A percentile compares a stretch with the other conserved stretches of the same genome.
Conservation (phyloP, 2,888 invertebrate genomes). For the Lathronympha strigana region DNA sequence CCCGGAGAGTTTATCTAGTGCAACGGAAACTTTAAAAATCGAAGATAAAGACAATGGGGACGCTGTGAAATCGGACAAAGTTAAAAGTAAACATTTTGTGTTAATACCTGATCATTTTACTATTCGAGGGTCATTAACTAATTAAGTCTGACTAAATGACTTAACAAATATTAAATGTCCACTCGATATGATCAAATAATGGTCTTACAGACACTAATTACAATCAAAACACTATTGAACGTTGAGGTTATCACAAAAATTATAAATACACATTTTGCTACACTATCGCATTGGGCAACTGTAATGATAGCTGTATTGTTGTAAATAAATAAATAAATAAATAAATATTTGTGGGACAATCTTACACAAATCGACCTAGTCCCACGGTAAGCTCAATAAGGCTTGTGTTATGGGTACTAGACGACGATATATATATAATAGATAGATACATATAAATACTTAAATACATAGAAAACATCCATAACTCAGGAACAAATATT, state of each 20-base stretch:
- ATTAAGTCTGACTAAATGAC: not conserved
- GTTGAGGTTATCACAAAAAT: not conserved
- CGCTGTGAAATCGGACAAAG: conserved; percentile 67
- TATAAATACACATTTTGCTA: not conserved
- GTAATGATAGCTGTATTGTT: not conserved
- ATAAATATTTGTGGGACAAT: too few species aligned
- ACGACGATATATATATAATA: too few species aligned
- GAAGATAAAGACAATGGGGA: conserved; percentile 71
- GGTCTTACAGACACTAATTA: too few species aligned
- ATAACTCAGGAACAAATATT: too few species aligned
- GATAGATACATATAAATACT: too few species aligned
- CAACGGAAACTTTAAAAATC: conserved; percentile 62
- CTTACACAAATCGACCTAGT: too few species aligned
- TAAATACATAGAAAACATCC: too few species aligned
- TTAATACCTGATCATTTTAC: not conserved
- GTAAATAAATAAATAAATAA: too few species aligned
- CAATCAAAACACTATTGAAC: not conserved
- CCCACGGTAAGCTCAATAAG: too few species aligned
- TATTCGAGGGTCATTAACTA: not conserved
- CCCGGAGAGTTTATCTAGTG: conserved; percentile 54
- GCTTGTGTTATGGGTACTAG: too few species aligned
- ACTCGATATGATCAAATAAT: not conserved
- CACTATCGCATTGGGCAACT: not conserved
- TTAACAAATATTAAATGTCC: not conserved
- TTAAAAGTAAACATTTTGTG: conserved; percentile 63